Percentiles rank a stretch among this genome's conserved stretches.
phyloP scores from a whole-genome alignment of 1,140 invertebrate genomes.

The Solen grandis region DNA sequence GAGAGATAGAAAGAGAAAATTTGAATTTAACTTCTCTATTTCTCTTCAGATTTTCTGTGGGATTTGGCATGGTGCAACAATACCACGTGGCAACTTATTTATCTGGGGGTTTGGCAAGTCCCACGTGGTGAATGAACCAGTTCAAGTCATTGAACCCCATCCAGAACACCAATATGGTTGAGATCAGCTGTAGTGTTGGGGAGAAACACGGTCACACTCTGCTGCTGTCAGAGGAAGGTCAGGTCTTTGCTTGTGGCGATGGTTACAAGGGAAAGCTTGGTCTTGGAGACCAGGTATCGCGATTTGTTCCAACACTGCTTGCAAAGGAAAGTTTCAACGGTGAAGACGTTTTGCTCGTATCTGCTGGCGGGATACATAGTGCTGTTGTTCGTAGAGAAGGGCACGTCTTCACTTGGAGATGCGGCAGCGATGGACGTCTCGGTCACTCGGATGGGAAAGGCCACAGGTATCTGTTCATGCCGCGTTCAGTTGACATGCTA shows the following conservation, averaged over 20 bases:
- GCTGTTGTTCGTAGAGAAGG: slow-evolving; percentile 94
- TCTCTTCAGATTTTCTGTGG: slow-evolving; percentile 63
- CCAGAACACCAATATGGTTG: background rate
- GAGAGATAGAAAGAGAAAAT: no score
- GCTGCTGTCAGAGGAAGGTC: slow-evolving; percentile 49
- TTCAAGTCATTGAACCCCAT: slow-evolving; percentile 17
- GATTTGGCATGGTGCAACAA: slow-evolving; percentile 62
- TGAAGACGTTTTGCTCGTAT: slow-evolving; percentile 92
- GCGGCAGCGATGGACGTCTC: slow-evolving; percentile 94
- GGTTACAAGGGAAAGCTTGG: slow-evolving; percentile 68
- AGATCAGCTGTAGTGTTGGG: slow-evolving; percentile 66
- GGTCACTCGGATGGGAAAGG: slow-evolving; percentile 89
- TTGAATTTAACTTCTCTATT: no score
- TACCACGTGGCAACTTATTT: slow-evolving; percentile 46
- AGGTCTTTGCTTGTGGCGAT: slow-evolving; percentile 61
- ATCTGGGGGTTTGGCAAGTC: slow-evolving; percentile 62
- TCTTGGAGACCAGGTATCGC: slow-evolving; percentile 65
- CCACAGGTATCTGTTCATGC: slow-evolving; percentile 67
- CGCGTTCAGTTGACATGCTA: slow-evolving; percentile 57
- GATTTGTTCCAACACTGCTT: slow-evolving; percentile 88
- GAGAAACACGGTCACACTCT: slow-evolving; percentile 68
- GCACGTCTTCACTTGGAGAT: slow-evolving; percentile 95
- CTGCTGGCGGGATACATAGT: slow-evolving; percentile 95
- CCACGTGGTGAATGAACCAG: no score
- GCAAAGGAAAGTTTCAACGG: slow-evolving; percentile 87